These are phyloP conservation scores for Tenrec ecaudatus DNA, from an alignment of 2,113 vertebrate genomes.

Conservation along the genomic window DNA sequence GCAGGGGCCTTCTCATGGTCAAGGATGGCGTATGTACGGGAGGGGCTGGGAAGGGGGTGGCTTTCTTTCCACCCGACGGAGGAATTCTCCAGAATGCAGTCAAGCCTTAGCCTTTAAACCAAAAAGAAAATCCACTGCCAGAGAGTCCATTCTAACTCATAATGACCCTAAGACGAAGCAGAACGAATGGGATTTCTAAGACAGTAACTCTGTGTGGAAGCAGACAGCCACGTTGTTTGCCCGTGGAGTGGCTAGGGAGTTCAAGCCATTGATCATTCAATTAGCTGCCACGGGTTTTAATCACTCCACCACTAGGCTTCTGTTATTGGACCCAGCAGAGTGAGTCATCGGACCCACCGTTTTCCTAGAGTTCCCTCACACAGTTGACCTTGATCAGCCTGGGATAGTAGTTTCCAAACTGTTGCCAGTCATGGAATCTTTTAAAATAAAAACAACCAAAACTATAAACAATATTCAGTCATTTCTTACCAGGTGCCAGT, in stretches of 20 bases:
- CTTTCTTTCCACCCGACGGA: neutral
- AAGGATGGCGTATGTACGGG: neutral
- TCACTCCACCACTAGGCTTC: too few species aligned
- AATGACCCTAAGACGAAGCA: neutral
- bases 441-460: neutral
- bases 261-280: neutral
- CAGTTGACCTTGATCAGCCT: neutral
- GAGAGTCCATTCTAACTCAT: neutral
- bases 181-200: neutral
- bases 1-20: neutral
- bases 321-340: neutral
- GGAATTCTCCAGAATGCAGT: neutral
- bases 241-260: neutral
- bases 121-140: too few species aligned
- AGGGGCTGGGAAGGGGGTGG: neutral
- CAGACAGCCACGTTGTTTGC: neutral
- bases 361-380: neutral
- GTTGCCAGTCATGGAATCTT: neutral
- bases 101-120: neutral
- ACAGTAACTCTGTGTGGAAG: neutral
- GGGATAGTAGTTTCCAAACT: conserved; percentile 15
- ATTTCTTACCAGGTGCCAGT: neutral
- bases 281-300: neutral
- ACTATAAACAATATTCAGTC: neutral
- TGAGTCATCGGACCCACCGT: neutral